A percentile compares a stretch with the other conserved stretches of the same genome.
Evolutionary conservation across 2,888 invertebrate species (phyloP).

Genomic region (Cryptocheilus praepositus): DNA sequence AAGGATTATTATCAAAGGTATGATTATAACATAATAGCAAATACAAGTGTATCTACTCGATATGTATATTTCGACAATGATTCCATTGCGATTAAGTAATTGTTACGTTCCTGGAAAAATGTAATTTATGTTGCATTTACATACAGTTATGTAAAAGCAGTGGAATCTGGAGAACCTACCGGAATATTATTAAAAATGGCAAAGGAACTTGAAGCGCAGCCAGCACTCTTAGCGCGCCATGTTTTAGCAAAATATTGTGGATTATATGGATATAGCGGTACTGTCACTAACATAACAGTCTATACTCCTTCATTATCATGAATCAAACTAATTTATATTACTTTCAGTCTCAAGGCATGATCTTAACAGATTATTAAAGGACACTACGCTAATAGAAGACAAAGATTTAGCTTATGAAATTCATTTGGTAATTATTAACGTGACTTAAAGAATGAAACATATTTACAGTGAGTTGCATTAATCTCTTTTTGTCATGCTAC

Average conservation of each 20-base stretch:
- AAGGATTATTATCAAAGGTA: constrained; percentile 78
- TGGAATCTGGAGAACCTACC: constrained; percentile 75
- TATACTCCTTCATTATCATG: background rate
- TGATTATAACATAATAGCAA: constrained; percentile 24
- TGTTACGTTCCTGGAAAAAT: too few species aligned
- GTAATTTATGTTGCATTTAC: constrained; percentile 17
- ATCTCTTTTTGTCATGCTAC: constrained; percentile 47
- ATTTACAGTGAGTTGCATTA: background rate
- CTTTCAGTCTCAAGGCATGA: constrained; percentile 75
- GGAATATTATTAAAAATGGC: constrained; percentile 81
- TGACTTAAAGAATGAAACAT: constrained; percentile 4
- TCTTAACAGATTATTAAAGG: constrained; percentile 80
- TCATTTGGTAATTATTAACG: constrained; percentile 78
- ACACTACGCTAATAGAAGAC: constrained; percentile 84
- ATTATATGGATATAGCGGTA: constrained; percentile 54
- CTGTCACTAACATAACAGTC: background rate
- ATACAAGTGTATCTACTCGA: background rate
- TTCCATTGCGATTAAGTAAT: too few species aligned
- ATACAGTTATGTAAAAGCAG: constrained; percentile 59
- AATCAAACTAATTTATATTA: constrained; percentile 61
- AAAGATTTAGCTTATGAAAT: constrained; percentile 84
- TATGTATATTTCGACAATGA: too few species aligned
- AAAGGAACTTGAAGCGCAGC: constrained; percentile 76
- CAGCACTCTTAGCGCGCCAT: constrained; percentile 79
- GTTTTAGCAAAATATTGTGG: constrained; percentile 77